Percentiles rank a stretch among this genome's conserved stretches.
phyloP scores from a whole-genome alignment of 1,140 invertebrate genomes.

The Brachionus sp. region DNA sequence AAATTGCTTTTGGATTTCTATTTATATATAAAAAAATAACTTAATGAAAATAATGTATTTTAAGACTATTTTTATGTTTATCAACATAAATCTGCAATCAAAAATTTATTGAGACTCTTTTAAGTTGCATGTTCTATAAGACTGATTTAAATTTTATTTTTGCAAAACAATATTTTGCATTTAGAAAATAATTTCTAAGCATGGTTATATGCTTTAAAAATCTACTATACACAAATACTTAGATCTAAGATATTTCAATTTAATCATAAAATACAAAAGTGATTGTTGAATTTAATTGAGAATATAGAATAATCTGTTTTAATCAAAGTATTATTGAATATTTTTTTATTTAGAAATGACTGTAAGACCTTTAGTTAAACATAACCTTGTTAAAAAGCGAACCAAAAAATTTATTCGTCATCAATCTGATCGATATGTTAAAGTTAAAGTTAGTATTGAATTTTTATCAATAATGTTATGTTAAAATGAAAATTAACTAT shows the following conservation, averaged over 20 bases:
- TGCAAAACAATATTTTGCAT: background rate
- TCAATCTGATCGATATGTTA: conserved; percentile 92
- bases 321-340: background rate
- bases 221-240: background rate
- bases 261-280: background rate
- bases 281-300: background rate
- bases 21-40: no score
- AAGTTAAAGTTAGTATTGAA: conserved; percentile 73
- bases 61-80: background rate
- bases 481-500: conserved; percentile 47
- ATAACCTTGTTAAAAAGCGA: conserved; percentile 83
- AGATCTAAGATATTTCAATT: background rate
- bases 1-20: no score
- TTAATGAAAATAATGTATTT: background rate
- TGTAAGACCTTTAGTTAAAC: conserved; percentile 39
- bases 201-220: background rate
- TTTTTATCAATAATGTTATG: conserved; percentile 11
- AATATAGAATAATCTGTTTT: conserved; percentile 1
- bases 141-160: background rate
- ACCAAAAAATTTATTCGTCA: conserved; percentile 93
- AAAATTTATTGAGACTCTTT: background rate
- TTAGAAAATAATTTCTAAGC: background rate
- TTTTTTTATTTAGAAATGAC: conserved; percentile 32
- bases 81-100: background rate
- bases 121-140: background rate